phyloP scores from a whole-genome alignment of 2,113 vertebrate genomes.

The Tetrax tetrax region DNA sequence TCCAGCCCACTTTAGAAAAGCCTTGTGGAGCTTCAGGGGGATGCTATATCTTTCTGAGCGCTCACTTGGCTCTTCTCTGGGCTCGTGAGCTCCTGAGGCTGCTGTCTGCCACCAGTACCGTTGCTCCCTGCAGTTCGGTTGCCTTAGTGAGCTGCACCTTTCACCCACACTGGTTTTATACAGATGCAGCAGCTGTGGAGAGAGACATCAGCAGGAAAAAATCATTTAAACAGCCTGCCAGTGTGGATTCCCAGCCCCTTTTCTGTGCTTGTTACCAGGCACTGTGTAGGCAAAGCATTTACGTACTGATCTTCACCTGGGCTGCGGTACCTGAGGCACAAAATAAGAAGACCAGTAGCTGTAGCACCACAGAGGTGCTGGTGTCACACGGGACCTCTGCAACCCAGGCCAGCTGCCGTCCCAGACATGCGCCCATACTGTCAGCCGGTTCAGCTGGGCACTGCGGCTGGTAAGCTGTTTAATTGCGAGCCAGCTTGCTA shows the following conservation, averaged over 20 bases:
- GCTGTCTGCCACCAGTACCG: background rate
- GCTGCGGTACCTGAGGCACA: background rate
- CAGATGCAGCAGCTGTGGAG: background rate
- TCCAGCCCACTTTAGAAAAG: background rate
- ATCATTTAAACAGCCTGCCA: background rate
- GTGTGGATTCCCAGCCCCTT: background rate
- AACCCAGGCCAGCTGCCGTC: background rate
- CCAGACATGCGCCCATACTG: fast-evolving
- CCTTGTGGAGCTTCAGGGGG: background rate
- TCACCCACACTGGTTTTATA: background rate
- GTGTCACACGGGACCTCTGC: background rate
- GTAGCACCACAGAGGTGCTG: background rate
- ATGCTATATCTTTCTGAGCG: fast-evolving
- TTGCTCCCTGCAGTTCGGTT: fast-evolving
- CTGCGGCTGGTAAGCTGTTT: background rate
- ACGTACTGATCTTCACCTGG: background rate
- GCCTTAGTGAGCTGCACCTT: background rate
- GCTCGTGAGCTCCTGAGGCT: fast-evolving
- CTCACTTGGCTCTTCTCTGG: background rate
- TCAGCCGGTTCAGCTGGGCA: background rate
- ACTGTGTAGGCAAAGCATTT: background rate
- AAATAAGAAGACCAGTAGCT: background rate
- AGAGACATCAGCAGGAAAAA: background rate
- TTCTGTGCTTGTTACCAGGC: fast-evolving
- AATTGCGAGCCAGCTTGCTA: background rate